A percentile compares a stretch with the other conserved stretches of the same genome.
phyloP scores from a whole-genome alignment of 2,888 invertebrate species.

The Nemotelus nigrinus region DNA sequence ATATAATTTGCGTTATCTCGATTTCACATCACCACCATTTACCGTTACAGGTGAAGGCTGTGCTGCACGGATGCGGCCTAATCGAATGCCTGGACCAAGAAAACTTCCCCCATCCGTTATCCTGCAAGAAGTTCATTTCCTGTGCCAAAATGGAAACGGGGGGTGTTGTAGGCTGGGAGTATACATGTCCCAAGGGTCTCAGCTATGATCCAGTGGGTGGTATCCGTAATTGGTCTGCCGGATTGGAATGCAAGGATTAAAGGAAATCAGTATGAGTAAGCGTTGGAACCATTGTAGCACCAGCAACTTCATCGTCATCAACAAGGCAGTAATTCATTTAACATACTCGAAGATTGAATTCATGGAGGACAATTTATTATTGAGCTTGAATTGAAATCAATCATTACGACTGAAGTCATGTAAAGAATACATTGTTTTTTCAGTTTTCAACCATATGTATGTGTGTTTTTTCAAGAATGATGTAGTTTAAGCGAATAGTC shows the following conservation, averaged over 20 bases:
- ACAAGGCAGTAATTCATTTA: not conserved
- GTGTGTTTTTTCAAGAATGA: no score
- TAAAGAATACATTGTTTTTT: not conserved
- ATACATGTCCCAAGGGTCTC: slow-evolving; percentile 85
- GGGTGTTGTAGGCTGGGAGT: slow-evolving; percentile 84
- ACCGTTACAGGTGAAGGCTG: slow-evolving; percentile 64
- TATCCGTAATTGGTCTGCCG: slow-evolving; percentile 90
- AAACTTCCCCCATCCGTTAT: slow-evolving; percentile 91
- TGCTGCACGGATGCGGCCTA: slow-evolving; percentile 74
- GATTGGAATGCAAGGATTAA: slow-evolving; percentile 78
- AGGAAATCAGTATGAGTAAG: slow-evolving; percentile 20
- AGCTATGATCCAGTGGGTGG: slow-evolving; percentile 91
- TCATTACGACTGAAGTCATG: slow-evolving; percentile 30
- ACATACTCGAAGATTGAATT: not conserved
- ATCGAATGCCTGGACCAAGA: slow-evolving; percentile 90
- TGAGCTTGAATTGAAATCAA: not conserved
- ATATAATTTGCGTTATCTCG: no score
- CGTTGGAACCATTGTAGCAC: no score
- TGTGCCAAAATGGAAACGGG: slow-evolving; percentile 86
- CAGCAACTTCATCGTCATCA: no score
- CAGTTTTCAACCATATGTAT: not conserved
- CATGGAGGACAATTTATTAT: not conserved
- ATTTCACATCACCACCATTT: not conserved
- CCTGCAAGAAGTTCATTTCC: slow-evolving; percentile 91
- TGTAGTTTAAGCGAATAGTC: no score